Conservation (phyloP, 2,113 vertebrate genomes). For the Nycticebus coucang region DNA sequence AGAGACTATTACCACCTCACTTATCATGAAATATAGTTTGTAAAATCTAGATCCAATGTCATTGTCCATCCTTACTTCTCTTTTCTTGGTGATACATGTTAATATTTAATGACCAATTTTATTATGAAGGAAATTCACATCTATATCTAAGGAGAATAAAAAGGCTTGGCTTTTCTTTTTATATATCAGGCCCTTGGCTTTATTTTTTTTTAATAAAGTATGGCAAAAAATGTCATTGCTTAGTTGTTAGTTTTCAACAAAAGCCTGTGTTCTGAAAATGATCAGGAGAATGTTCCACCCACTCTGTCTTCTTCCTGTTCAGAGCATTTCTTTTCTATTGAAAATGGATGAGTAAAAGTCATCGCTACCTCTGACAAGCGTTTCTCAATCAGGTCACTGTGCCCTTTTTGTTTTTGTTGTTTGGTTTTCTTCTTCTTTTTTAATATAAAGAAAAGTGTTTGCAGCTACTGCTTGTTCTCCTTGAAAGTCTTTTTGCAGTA, state of each 20-base stretch:
- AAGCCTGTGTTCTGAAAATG: constrained; percentile 64
- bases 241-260: constrained; percentile 72
- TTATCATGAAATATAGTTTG: not conserved
- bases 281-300: constrained; percentile 68
- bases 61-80: not conserved
- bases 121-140: not conserved
- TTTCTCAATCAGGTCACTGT: constrained; percentile 73
- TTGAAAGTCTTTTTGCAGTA: constrained; percentile 72
- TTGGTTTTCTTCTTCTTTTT: not conserved
- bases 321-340: constrained; percentile 52
- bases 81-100: not conserved
- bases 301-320: constrained; percentile 68
- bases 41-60: not conserved
- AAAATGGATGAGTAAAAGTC: constrained; percentile 65
- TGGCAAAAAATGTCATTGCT: constrained; percentile 61
- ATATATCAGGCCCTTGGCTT: constrained; percentile 58
- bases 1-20: not conserved
- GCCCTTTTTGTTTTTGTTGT: constrained; percentile 38
- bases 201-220: constrained; percentile 34
- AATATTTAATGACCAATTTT: not conserved
- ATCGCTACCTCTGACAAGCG: constrained; percentile 64
- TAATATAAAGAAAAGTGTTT: constrained; percentile 60
- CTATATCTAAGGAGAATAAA: not conserved
- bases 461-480: constrained; percentile 69
- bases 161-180: constrained; percentile 49